Conservation (phyloP, 2,888 invertebrate genomes). For the Trachelus tabidus region DNA sequence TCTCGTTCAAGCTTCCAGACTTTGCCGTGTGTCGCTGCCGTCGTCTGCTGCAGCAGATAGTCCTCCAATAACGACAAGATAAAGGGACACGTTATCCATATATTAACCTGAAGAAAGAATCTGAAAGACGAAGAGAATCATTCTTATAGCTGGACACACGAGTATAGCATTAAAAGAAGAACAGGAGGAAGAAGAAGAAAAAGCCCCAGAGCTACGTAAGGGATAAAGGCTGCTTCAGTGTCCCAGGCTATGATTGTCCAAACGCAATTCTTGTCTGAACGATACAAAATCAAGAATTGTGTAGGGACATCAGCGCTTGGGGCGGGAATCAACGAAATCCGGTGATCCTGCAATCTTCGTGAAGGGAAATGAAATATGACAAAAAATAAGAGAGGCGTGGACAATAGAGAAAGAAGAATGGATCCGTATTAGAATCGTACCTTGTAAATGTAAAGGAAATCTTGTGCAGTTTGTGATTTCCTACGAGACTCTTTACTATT, state of each 20-base stretch:
- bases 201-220: background rate
- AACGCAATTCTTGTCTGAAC: conserved; percentile 65
- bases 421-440: background rate
- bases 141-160: background rate
- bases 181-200: conserved; percentile 4
- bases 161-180: background rate
- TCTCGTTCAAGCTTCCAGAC: background rate
- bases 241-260: conserved; percentile 67
- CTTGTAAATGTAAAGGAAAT: background rate
- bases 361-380: background rate
- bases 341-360: background rate
- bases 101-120: background rate
- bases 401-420: background rate
- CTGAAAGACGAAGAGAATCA: background rate
- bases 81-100: background rate
- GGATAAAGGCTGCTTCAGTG: conserved; percentile 32
- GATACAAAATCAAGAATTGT: conserved; percentile 64
- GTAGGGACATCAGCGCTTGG: conserved; percentile 67
- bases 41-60: background rate
- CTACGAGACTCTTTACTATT: background rate
- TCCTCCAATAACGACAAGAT: background rate
- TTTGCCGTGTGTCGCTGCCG: background rate
- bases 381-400: background rate
- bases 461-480: background rate
- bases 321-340: conserved; percentile 47